phyloP scores from a whole-genome alignment of 2,797 vertebrate species.

The Adrianichthys oophorus region DNA sequence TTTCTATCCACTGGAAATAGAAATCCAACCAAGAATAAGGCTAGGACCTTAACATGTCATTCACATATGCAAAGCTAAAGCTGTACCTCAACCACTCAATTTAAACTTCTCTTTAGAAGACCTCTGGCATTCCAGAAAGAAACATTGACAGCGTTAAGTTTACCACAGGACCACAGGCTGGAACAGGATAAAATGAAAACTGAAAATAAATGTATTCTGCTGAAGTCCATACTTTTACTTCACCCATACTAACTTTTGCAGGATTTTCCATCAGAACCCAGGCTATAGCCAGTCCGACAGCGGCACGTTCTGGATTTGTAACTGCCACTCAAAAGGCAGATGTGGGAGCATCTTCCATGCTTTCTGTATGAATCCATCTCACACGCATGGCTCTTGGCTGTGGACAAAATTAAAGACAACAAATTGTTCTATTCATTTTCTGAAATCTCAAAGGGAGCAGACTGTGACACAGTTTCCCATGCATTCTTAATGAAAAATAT shows the following conservation, averaged over 20 bases:
- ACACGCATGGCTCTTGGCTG: slow-evolving; percentile 93
- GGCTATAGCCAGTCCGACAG: slow-evolving; percentile 89
- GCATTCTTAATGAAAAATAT: slow-evolving; percentile 24
- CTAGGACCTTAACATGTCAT: too few relatives aligned
- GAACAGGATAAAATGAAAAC: too few relatives aligned
- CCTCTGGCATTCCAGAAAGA: too few relatives aligned
- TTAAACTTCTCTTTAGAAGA: too few relatives aligned
- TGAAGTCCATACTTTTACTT: too few relatives aligned
- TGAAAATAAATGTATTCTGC: too few relatives aligned
- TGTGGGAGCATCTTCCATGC: slow-evolving; percentile 89
- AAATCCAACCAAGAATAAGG: too few relatives aligned
- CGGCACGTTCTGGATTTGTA: slow-evolving; percentile 95
- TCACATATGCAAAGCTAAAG: too few relatives aligned
- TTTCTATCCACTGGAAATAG: too few relatives aligned
- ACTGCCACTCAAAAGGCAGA: slow-evolving; percentile 93
- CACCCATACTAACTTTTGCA: slow-evolving; percentile 93
- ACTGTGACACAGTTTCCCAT: slow-evolving; percentile 7
- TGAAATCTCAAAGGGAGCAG: not conserved
- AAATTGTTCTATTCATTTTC: slow-evolving; percentile 7
- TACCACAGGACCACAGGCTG: too few relatives aligned
- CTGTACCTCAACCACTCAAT: too few relatives aligned
- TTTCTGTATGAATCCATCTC: slow-evolving; percentile 83
- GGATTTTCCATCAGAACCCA: slow-evolving; percentile 89
- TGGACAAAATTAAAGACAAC: slow-evolving; percentile 36
- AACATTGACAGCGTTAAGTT: too few relatives aligned